These are phyloP conservation scores for Peribatodes rhomboidaria DNA, from an alignment of 2,888 invertebrate species.

Conservation along the genomic window DNA sequence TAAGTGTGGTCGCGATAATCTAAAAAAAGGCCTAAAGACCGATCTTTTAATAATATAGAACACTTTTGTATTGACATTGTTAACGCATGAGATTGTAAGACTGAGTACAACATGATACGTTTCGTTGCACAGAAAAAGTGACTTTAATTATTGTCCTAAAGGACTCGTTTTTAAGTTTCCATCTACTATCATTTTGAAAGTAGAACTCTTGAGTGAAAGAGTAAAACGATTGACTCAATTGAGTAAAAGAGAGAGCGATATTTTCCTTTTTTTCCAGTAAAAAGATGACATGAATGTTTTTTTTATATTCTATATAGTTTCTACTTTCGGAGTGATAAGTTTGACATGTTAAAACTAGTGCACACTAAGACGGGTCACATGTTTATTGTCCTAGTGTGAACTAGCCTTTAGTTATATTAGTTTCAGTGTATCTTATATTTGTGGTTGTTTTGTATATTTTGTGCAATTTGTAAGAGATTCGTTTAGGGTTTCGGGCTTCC, in stretches of 20 bases:
- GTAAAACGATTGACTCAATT: neutral
- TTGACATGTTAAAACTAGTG: conserved; percentile 14
- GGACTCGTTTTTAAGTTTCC: conserved; percentile 30
- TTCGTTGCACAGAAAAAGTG: conserved; percentile 14
- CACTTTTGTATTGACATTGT: no score
- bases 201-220: neutral
- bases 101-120: conserved; percentile 20
- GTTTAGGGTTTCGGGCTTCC: conserved; percentile 51
- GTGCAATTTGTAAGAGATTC: conserved; percentile 57
- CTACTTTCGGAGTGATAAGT: conserved; percentile 12
- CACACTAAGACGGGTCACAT: neutral
- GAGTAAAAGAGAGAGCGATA: neutral
- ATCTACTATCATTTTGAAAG: conserved; percentile 9
- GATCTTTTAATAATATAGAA: no score
- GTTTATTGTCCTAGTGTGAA: neutral
- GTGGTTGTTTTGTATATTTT: conserved; percentile 66
- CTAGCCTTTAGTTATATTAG: conserved; percentile 36
- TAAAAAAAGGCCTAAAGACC: no score
- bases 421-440: conserved; percentile 51
- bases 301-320: neutral
- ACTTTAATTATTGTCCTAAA: conserved; percentile 17
- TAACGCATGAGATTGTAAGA: no score
- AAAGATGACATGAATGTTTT: neutral
- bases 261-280: neutral
- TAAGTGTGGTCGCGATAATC: neutral